These are phyloP conservation scores for Sphenopsis melanotis DNA, from an alignment of 2,797 vertebrate genomes.

Conservation along the genomic window DNA sequence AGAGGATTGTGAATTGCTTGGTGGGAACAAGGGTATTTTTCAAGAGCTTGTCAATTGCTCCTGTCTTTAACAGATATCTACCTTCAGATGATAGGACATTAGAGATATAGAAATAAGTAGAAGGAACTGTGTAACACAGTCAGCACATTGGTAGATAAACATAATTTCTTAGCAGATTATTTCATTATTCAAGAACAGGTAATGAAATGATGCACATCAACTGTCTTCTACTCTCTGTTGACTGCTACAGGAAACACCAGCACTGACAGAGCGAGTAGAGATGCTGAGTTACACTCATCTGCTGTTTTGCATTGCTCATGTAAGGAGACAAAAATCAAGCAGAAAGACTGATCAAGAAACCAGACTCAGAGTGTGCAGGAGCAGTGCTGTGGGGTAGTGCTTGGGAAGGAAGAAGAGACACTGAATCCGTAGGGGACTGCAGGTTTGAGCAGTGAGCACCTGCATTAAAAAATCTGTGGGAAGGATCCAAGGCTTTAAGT, in stretches of 20 bases:
- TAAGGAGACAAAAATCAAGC: neutral
- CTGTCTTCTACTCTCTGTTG: neutral
- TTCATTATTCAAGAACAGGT: neutral
- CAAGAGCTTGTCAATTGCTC: constrained; percentile 31
- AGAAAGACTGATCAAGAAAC: neutral
- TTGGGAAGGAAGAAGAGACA: neutral
- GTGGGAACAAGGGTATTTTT: neutral
- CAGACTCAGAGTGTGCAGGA: neutral
- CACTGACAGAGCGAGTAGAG: neutral
- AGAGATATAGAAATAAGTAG: constrained; percentile 22
- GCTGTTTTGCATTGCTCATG: neutral
- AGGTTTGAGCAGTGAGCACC: neutral
- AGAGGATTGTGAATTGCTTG: neutral
- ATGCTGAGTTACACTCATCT: neutral
- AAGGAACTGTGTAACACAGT: constrained; percentile 18
- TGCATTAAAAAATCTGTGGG: neutral
- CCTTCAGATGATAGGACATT: neutral
- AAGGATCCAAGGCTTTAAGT: neutral
- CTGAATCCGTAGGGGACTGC: neutral
- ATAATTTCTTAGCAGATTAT: neutral
- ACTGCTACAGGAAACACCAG: neutral
- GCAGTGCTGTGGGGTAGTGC: neutral
- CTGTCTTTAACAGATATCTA: neutral
- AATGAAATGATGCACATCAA: neutral
- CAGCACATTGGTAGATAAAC: neutral